Evolutionary conservation across 23 tunicate species (phyloP), one percentile per base, ranked within the genome.

Genomic region (Halocynthia roretzi): DNA sequence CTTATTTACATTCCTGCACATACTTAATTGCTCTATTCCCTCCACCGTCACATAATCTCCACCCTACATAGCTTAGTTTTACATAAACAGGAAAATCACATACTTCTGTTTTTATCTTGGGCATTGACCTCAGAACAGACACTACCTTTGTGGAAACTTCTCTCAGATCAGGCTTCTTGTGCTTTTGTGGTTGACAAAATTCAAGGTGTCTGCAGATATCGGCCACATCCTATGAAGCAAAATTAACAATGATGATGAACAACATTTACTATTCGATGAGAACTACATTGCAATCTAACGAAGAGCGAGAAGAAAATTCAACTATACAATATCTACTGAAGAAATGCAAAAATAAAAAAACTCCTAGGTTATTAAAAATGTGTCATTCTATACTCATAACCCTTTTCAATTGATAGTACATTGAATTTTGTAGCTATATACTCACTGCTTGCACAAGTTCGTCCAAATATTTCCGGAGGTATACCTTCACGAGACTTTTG

Each of bases 201-300:
- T 84, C 80, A 21, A 84, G 71, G 20, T 79, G 71, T 52, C 50
- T 48, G 62, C 88, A 84, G 9, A 84, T 78, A 51, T 77, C 77
- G 6, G 63, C 88, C 11, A 80, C 74, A 14, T 80, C 20, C 88
- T 84, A 50, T 44, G 75, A 67, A 54, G 6, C n/a, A 40, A 50
- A 71, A 18, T 2, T 31, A 31, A 31, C 44, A 31, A 31, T 31
- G 44, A 31, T 31, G 44, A 31, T 31, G 44, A 31, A 31, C 44
- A 31, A 31, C 44, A 31, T 31, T 31, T 31, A 31, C 44, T 31
- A 31, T 31, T 31, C 44, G 44, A 31, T 31, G 2, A 31, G 4
- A 31, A 31, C 44, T 31, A 31, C 44, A 31, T 31, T 31, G 44
- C 44, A 31, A 31, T 31, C 44, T 31, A 31, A 31, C 44, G 1